These are phyloP conservation scores for Planiliza haematocheilus DNA, from an alignment of 2,113 vertebrate species.

Conservation along the genomic window DNA sequence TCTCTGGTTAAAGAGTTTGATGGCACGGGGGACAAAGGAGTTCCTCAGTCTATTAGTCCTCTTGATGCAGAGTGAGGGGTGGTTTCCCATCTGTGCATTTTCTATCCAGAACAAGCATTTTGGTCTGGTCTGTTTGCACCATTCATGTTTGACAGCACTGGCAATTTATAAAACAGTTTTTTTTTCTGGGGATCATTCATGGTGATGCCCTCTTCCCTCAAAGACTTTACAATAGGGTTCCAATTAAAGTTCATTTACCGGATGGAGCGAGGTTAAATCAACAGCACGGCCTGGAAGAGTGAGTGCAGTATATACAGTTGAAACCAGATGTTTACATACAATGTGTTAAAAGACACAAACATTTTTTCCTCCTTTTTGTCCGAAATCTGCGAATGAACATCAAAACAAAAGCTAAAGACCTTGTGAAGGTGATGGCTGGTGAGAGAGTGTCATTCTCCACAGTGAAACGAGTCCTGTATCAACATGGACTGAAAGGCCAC, in stretches of 20 bases:
- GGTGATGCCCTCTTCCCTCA: conserved; percentile 1
- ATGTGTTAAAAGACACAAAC: not conserved
- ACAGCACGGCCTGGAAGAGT: not conserved
- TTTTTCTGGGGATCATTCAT: no score
- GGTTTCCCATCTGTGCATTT: conserved; percentile 47
- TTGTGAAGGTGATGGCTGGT: no score
- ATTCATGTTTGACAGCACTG: conserved; percentile 50
- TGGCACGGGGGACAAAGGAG: not conserved
- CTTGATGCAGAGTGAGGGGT: not conserved
- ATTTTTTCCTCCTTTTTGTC: no score
- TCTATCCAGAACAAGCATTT: not conserved
- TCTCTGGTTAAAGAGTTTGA: not conserved
- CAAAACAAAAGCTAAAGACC: no score
- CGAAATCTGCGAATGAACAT: no score
- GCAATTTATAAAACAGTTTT: conserved; percentile 48
- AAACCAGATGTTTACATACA: no score
- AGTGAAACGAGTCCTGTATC: no score
- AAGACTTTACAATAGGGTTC: not conserved
- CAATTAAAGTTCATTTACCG: conserved; percentile 1
- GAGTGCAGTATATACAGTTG: not conserved
- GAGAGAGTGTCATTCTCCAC: no score
- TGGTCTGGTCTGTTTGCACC: not conserved
- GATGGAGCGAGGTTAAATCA: not conserved
- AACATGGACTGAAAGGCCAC: no score
- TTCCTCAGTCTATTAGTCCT: no score